Evolutionary conservation across 2,113 vertebrate genomes (phyloP).

Genomic region (Grus americana): DNA sequence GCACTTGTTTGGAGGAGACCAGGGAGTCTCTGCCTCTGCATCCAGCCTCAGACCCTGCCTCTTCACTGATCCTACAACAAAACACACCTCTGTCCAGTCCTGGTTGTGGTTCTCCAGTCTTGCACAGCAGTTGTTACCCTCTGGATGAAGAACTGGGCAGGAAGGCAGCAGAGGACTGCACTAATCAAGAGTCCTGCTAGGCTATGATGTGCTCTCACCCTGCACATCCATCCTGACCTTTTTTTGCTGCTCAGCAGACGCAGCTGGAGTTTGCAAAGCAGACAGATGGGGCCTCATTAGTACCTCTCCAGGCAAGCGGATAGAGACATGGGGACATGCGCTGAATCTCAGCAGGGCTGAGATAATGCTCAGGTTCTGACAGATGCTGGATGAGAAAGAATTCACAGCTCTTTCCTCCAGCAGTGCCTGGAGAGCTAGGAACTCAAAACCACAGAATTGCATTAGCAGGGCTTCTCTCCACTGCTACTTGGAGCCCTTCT

Average conservation of each 20-base stretch:
- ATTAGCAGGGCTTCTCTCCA: background rate
- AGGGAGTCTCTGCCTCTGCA: too few species aligned
- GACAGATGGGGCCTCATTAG: background rate
- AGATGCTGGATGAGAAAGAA: background rate
- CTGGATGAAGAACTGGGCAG: background rate
- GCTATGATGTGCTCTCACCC: background rate
- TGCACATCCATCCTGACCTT: background rate
- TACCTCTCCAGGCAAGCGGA: background rate
- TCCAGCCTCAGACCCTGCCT: background rate
- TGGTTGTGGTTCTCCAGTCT: background rate
- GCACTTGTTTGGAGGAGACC: background rate
- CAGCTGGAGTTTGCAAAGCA: background rate
- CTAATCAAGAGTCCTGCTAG: background rate
- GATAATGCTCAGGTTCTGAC: background rate
- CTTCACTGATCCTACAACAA: background rate
- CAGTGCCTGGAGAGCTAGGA: background rate
- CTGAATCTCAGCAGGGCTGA: background rate
- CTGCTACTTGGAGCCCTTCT: background rate
- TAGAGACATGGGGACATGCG: accelerated
- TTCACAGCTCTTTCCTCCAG: background rate
- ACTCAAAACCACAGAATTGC: background rate
- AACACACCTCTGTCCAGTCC: background rate
- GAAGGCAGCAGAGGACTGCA: background rate
- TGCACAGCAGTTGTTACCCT: background rate
- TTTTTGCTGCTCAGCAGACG: background rate